Percentiles rank a stretch among this genome's conserved stretches.
phyloP scores from a whole-genome alignment of 2,113 vertebrate species.

The Lepisosteus oculatus region DNA sequence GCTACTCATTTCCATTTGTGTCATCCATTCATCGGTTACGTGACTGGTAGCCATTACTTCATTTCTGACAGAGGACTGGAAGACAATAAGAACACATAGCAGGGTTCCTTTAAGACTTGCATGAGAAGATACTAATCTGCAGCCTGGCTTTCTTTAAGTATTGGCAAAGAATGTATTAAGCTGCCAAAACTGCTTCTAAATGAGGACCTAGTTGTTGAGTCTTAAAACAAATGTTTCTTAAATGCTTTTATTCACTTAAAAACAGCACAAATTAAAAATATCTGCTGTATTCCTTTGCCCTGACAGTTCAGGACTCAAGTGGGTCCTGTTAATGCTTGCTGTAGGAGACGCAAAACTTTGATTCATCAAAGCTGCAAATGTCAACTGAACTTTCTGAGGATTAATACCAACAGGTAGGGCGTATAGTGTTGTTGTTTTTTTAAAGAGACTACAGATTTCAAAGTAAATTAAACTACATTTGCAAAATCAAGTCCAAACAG shows the following conservation, averaged over 20 bases:
- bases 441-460: too few relatives aligned
- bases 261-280: too few relatives aligned
- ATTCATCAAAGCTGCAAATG: too few relatives aligned
- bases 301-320: too few relatives aligned
- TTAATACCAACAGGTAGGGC: too few relatives aligned
- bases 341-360: too few relatives aligned
- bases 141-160: constrained; percentile 44
- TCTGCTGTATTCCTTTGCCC: too few relatives aligned
- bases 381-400: too few relatives aligned
- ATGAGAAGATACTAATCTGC: constrained; percentile 53
- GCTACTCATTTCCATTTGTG: constrained; percentile 97
- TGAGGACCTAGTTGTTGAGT: background rate
- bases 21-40: constrained; percentile 99
- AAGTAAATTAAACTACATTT: too few relatives aligned
- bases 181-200: constrained; percentile 13
- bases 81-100: constrained; percentile 61
- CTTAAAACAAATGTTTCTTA: background rate
- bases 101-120: constrained; percentile 60
- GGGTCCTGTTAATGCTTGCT: too few relatives aligned
- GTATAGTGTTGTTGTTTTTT: too few relatives aligned
- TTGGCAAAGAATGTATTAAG: constrained; percentile 14
- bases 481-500: too few relatives aligned
- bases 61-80: constrained; percentile 96
- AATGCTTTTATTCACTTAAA: background rate
- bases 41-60: constrained; percentile 99